Evolutionary conservation across 1,140 invertebrate genomes (phyloP), one percentile per base, ranked within the genome.

Genomic region (Drosophila dunni): DNA sequence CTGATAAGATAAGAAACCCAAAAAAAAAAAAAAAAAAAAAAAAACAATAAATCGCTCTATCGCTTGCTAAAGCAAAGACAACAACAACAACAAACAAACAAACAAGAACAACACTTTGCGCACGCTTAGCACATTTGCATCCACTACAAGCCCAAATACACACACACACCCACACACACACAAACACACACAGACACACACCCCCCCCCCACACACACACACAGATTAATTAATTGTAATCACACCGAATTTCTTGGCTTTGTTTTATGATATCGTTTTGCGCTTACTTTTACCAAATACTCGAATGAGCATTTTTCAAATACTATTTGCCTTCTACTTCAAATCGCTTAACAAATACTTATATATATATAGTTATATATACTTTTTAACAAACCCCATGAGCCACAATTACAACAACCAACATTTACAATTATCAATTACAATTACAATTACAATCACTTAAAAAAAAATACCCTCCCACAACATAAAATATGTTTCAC

Each of bases 121-220:
- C 83, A 88, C 83, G 83, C 83, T 88, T 89, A 78, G 84, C 84
- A 88, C 83, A 89, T 89, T 83, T 81, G 81, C 81, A 83, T 83
- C 44, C 54, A 56, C 45, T 20, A 46, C 15, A 46, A 15, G 17
- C 45, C 17, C 11, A 45, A 10, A 45, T 4, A 45, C 42, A 45
- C 42, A 45, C n/a, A 45, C 13, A 13, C 42, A n/a, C 38, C 38
- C 15, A 63, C 7, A 40, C 61, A 40, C 17, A 42, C 29, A 46
- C 15, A 17, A 20, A 64, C 34, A 46, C n/a, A 61, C 15, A 34
- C 58, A 34, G 29, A 61, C 20, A 58, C n/a, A 36, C 6, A 48
- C 13, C 20, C 5, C n/a, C 9, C n/a, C n/a, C n/a, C n/a, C n/a
- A n/a, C n/a, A n/a, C n/a, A n/a, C n/a, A 36, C 34, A 40, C 56